Evolutionary conservation across 2,888 invertebrate species (phyloP).

Genomic region (Harpagoxenus sublaevis): DNA sequence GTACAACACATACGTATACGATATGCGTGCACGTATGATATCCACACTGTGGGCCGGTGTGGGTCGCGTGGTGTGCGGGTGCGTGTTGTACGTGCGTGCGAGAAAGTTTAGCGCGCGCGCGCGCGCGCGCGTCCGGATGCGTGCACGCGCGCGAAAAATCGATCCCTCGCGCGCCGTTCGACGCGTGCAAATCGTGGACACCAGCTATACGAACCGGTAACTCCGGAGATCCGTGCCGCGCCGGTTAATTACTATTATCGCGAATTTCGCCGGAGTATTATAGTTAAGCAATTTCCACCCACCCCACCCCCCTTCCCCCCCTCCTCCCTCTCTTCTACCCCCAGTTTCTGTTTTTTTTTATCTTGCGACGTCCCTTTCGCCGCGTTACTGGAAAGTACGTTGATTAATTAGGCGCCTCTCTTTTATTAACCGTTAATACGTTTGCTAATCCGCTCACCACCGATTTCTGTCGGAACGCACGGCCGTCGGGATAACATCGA

Average conservation of each 20-base stretch:
- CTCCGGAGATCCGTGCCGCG: constrained; percentile 22
- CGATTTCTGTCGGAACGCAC: not conserved
- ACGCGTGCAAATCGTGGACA: constrained; percentile 67
- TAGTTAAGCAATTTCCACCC: constrained; percentile 5
- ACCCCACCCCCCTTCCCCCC: not conserved
- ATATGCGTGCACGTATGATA: not conserved
- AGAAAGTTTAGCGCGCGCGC: constrained; percentile 35
- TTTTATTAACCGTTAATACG: constrained; percentile 23
- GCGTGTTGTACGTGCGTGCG: constrained; percentile 67
- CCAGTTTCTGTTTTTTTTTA: not conserved
- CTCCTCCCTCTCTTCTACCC: not conserved
- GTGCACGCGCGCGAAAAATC: constrained; percentile 80
- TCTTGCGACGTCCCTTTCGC: not conserved
- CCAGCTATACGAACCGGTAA: constrained; percentile 30
- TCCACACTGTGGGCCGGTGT: not conserved
- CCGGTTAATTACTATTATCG: constrained; percentile 35
- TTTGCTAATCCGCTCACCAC: not conserved
- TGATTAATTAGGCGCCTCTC: constrained; percentile 3
- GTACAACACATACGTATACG: not conserved
- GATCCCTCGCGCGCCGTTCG: constrained; percentile 79
- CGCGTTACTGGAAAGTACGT: constrained; percentile 28
- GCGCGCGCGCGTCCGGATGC: constrained; percentile 8
- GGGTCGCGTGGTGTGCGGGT: not conserved
- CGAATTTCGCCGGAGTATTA: constrained; percentile 28
- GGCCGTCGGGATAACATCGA: not conserved